Base-by-base conservation (phyloP, 2,888 invertebrate species). In the Tuta absoluta region DNA sequence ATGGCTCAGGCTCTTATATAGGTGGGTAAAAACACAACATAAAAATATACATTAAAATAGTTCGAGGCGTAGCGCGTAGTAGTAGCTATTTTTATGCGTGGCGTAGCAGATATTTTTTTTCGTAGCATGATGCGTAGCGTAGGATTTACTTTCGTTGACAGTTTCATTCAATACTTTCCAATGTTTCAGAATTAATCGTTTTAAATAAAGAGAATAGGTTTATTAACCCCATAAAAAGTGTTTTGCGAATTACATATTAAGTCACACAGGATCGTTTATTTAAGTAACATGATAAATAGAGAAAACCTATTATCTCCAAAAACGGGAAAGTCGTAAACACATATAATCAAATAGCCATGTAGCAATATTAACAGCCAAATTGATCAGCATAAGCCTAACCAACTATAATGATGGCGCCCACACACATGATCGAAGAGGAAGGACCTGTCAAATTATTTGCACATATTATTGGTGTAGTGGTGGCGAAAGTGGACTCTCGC, bases 401-500 rank as follows among this genome's bases (percentile, higher is more conserved):
- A 45, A 17, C 45, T 17, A 45, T 45, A 45, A 45, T 17, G 17
- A 45, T 45, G 45, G 45, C 57, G 51, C 56, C 56, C 56, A 56
- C 56, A 21, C 53, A 56, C 24, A 14, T 24, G 28, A 11, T n/a
- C 33, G 56, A 33, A 24, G 11, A 53, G 56, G 56, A 60, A 38
- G 60, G 57, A 56, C 45, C 53, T 60, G 48, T 48, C 62, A 59
- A 33, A 28, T 66, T 65, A 64, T 68, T 66, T 64, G 68, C 68
- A 66, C 71, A 71, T 73, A 69, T 74, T 71, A 66, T 73, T 65
- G 75, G 75, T 51, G 2, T 21, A 12, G 11, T 12, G 24, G 33
- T 70, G 79, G 81, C 78, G 87, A 88, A 87, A 88, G 86, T 81
- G 69, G 71, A 79, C 75, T 82, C 72, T 82, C 83, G 75, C 82